Conservation (phyloP, 2,888 invertebrate genomes). For the Synanthedon myopaeformis region DNA sequence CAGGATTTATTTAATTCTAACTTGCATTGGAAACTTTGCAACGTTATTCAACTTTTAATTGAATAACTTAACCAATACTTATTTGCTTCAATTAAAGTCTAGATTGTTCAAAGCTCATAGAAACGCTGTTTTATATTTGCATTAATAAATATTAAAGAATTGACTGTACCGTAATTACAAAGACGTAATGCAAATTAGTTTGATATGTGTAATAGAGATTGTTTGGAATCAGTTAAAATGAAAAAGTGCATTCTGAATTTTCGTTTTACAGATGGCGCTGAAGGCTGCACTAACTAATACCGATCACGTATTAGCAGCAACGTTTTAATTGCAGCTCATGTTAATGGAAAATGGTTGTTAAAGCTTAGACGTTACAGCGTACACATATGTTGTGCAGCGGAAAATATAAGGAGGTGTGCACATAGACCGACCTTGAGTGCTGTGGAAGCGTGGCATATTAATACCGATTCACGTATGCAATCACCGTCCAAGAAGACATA, state of each 20-base stretch:
- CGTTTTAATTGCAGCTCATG: constrained; percentile 2
- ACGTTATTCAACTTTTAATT: too few relatives aligned
- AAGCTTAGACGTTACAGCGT: constrained; percentile 12
- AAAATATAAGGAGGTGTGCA: constrained; percentile 21
- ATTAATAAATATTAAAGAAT: constrained; percentile 1
- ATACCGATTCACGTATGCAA: constrained; percentile 60
- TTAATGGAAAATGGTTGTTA: constrained; percentile 5
- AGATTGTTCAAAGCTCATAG: too few relatives aligned
- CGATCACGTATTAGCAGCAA: constrained; percentile 30
- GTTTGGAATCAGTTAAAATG: not conserved
- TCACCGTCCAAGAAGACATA: constrained; percentile 58
- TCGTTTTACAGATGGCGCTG: constrained; percentile 42
- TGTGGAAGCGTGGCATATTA: constrained; percentile 56
- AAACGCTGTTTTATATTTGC: not conserved
- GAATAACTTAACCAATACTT: too few relatives aligned
- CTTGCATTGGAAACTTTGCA: too few relatives aligned
- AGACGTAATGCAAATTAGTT: not conserved
- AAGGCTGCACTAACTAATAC: constrained; percentile 17
- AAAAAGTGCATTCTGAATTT: constrained; percentile 26
- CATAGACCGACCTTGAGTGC: constrained; percentile 50
- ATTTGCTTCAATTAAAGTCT: too few relatives aligned
- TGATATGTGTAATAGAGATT: not conserved
- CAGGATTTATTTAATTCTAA: too few relatives aligned
- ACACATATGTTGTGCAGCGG: constrained; percentile 2
- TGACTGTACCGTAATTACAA: not conserved